Base-by-base conservation (phyloP, 2,888 invertebrate genomes). In the Monoplex corrugatus region DNA sequence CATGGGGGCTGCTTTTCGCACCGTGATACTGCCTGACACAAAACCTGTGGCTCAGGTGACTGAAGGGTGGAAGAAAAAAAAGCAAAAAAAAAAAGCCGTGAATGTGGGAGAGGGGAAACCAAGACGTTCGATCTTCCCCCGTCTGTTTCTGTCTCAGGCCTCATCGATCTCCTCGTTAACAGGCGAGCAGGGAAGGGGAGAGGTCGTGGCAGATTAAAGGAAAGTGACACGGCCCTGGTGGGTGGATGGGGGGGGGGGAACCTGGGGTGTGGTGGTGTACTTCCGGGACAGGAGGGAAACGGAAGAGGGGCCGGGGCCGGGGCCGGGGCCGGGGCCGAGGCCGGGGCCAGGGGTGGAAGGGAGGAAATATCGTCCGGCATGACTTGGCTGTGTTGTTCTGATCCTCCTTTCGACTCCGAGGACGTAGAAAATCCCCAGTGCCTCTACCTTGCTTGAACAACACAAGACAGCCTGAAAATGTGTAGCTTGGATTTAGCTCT, bases 91-190 rank as follows among this genome's bases (percentile, higher is more conserved):
- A 10, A 57, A 57, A 23, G 57, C 16, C n/a, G n/a, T n/a, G 13
- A 72, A 23, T 35, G 35, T 35, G 40, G 40, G 28, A 43, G 78
- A 80, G 8, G 40, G 43, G 78, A 80, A 19, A 80, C 23, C 78
- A 43, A 43, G 78, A 43, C 40, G 0, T 80, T 80, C 78, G 78
- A 80, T 80, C 78, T 80, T n/a, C n/a, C n/a, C n/a, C 78, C 43
- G 78, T 40, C 78, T 32, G 23, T 23, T 19, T 3, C 40, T 40
- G 43, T 80, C 78, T 80, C 78, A n/a, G 32, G 40, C 23, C 78
- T 23, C 78, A 80, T 80, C 78, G 78, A 80, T 80, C 78, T 40
- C 43, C 78, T 80, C 78, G 78, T 80, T 80, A 80, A 80, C 78
- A 23, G 78, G 78, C 43, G 19, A 19, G 78, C 32, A 43, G n/a